Evolutionary conservation across 2,888 invertebrate genomes (phyloP), one percentile per base, ranked within the genome.

Genomic region (Hydraecia micacea): DNA sequence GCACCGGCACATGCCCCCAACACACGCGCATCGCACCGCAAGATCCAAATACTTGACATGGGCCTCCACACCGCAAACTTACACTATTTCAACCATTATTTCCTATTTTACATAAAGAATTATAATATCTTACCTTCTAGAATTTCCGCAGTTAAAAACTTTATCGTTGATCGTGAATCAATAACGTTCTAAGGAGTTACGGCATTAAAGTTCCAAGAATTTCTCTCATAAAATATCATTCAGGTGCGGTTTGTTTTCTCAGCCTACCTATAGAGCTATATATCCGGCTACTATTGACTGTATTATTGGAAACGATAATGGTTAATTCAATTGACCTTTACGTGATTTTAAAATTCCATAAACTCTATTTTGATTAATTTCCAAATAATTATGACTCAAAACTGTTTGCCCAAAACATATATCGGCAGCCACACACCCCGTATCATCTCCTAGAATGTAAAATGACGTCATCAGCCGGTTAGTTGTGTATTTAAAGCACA

Each of bases 1-100:
- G 75, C 81, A 74, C 67, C 83, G 88, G 76, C 91, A 89, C 86
- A 87, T 92, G 92, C 84, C 67, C 81, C 63, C 84, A 89, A 90
- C 92, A 88, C 74, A 73, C 84, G 87, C 74, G 73, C 88, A 70
- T 91, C 88, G 88, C 88, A 86, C 87, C 86, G 85, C 88, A 88
- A 85, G 81, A 83, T 80, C 73, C 75, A 77, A 77, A 87, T 83
- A 77, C 77, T 86, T 88, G 89, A 88, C 90, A 85, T 74, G 80
- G 87, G 86, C 83, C 79, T 75, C 68, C 81, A 68, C 67, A 87
- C 90, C 89, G 84, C 88, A 83, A 81, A 84, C 85, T 86, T 85
- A 83, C 77, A 80, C 75, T 77, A 77, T 87, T 87, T 81, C 52
- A 77, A 69, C 55, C 70, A 63, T 78, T 32, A 68, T 71, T 74